Percentiles rank a stretch among this genome's conserved stretches.
Conservation (phyloP, 1,140 invertebrate species). For the Polyergus mexicanus region DNA sequence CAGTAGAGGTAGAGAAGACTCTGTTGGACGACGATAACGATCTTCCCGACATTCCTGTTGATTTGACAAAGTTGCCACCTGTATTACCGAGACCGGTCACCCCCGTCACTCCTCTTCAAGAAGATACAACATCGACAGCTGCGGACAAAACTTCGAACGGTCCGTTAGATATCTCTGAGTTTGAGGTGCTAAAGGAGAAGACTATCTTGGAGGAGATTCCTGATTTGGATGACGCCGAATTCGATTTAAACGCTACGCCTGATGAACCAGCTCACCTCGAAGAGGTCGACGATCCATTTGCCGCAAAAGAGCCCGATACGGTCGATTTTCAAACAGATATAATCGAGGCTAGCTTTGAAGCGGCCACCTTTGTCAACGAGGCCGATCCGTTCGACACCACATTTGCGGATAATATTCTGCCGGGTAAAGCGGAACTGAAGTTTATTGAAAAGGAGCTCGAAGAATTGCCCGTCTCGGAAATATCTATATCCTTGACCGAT, state of each 20-base stretch:
- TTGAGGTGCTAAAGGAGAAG: conserved; percentile 83
- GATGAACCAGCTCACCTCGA: conserved; percentile 74
- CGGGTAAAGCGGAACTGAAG: conserved; percentile 89
- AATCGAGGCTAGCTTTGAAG: conserved; percentile 83
- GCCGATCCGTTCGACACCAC: conserved; percentile 95
- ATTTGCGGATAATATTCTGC: conserved; percentile 92
- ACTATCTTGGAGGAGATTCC: conserved; percentile 84
- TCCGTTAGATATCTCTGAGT: conserved; percentile 81
- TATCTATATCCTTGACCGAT: conserved; percentile 83
- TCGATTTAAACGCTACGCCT: conserved; percentile 78
- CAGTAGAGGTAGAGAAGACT: conserved; percentile 87
- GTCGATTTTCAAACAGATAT: conserved; percentile 79
- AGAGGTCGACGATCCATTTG: conserved; percentile 83
- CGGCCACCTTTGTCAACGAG: conserved; percentile 84
- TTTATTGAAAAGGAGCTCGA: conserved; percentile 89
- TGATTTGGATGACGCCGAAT: conserved; percentile 85
- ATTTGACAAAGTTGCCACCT: conserved; percentile 87
- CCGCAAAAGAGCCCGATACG: conserved; percentile 78
- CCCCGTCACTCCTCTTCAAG: conserved; percentile 53
- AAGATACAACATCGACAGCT: conserved; percentile 47
- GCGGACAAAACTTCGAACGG: conserved; percentile 68
- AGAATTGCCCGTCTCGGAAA: conserved; percentile 81
- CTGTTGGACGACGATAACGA: conserved; percentile 91
- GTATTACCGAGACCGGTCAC: conserved; percentile 78
- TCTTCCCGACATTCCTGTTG: conserved; percentile 87